Base-by-base conservation (phyloP, 1,140 invertebrate species). In the Calephelis virginiensis region DNA sequence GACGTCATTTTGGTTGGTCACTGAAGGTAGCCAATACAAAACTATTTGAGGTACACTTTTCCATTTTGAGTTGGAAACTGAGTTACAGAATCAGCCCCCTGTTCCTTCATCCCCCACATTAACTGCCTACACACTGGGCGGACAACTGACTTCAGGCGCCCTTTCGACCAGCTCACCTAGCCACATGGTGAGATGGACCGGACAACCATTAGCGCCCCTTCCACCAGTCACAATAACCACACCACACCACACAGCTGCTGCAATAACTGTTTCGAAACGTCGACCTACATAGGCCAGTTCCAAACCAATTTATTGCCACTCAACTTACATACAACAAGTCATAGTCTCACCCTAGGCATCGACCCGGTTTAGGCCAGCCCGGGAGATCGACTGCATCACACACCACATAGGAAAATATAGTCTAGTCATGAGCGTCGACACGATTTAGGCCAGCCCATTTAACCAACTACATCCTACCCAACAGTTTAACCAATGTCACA, bases 231-330 rank as follows among this genome's bases (percentile, higher is more conserved):
- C 37, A 61, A 38, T 14, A 48, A 14, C 37, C 50, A 9, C 49
- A 61, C n/a, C n/a, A n/a, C n/a, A n/a, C n/a, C n/a, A n/a, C 59
- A 59, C 49, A 38, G 10, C 45, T 53, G 43, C 43, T 53, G 38
- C 47, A 13, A 11, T 64, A 49, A 48, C 47, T 48, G 47, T 4
- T 48, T n/a, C 47, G 11, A 12, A 48, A 48, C 47, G 47, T 48
- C 47, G 47, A 48, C 47, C 47, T 11, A 12, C 47, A 48, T n/a
- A 48, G 47, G 47, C 61, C 45, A 63, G 46, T 48, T 11, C 28
- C 14, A 13, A 14, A 63, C 61, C 5, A n/a, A 48, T 38, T 11
- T 47, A 11, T 11, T 40, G 49, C 38, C 63, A 48, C 10, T n/a
- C 47, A 48, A n/a, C 47, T 48, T n/a, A 48, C 10, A 48, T 48